A percentile compares a stretch with the other conserved stretches of the same genome.
phyloP scores from a whole-genome alignment of 2,888 invertebrate species.

The Branchipolynoe longqiensis region DNA sequence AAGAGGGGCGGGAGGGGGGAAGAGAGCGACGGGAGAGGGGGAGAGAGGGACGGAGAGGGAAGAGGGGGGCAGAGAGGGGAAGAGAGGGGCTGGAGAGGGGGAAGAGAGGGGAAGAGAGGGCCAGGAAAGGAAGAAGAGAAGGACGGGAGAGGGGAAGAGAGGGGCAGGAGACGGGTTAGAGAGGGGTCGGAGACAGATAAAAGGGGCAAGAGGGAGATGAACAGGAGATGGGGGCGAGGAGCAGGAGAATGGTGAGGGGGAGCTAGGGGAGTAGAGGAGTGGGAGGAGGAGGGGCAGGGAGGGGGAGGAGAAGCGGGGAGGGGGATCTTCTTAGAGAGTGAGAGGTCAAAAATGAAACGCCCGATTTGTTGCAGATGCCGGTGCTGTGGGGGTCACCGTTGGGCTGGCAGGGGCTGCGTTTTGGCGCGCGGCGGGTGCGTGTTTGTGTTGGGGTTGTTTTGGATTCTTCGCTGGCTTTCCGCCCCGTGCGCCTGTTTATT shows the following conservation, averaged over 20 bases:
- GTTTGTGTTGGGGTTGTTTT: slow-evolving; percentile 24
- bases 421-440: not conserved
- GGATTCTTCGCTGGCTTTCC: not conserved
- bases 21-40: not conserved
- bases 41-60: not conserved
- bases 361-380: too few relatives aligned
- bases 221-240: too few relatives aligned
- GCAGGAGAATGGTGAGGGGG: too few relatives aligned
- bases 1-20: not conserved
- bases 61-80: not conserved
- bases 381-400: too few relatives aligned
- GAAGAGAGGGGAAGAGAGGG: slow-evolving; percentile 1
- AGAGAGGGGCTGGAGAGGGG: not conserved
- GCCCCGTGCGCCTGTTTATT: slow-evolving; percentile 1
- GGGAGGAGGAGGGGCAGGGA: too few relatives aligned
- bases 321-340: too few relatives aligned
- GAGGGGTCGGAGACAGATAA: too few relatives aligned
- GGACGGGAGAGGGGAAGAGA: not conserved
- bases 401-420: not conserved
- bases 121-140: not conserved
- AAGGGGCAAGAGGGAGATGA: too few relatives aligned
- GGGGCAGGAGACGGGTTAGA: too few relatives aligned
- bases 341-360: too few relatives aligned
- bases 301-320: too few relatives aligned
- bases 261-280: too few relatives aligned